Percentiles rank a stretch among this genome's conserved stretches.
These are phyloP conservation scores for Dryobota labecula DNA, from an alignment of 2,888 invertebrate genomes.

Conservation along the genomic window DNA sequence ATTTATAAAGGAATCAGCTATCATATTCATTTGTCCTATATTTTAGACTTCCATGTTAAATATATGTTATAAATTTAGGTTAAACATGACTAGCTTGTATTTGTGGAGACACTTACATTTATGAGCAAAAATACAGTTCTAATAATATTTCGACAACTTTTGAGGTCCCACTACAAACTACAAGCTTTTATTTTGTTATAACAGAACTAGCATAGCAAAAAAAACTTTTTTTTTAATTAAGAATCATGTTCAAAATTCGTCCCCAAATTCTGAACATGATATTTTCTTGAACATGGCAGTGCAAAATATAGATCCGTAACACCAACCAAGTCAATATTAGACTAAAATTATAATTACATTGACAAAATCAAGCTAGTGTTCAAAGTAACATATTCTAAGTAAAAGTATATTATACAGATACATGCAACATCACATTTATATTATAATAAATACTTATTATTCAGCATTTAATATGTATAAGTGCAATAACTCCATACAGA, in stretches of 20 bases:
- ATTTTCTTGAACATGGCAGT: slow-evolving; percentile 43
- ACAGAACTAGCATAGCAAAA: not conserved
- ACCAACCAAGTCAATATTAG: slow-evolving; percentile 60
- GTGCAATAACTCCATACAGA: slow-evolving; percentile 25
- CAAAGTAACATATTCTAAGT: slow-evolving; percentile 30
- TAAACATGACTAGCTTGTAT: slow-evolving; percentile 26
- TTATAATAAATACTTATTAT: slow-evolving; percentile 25
- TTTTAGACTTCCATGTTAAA: slow-evolving; percentile 62
- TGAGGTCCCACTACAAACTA: not conserved
- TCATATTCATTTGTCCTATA: slow-evolving; percentile 47
- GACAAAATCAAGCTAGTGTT: slow-evolving; percentile 68
- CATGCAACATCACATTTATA: not conserved
- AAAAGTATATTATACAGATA: slow-evolving; percentile 24
- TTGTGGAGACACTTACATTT: not conserved
- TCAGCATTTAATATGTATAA: slow-evolving; percentile 14
- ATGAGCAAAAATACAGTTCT: slow-evolving; percentile 8
- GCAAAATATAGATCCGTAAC: slow-evolving; percentile 64
- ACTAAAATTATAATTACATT: slow-evolving; percentile 66
- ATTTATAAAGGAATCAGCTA: slow-evolving; percentile 71
- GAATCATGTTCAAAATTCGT: slow-evolving; percentile 18
- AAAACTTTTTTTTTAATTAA: not conserved
- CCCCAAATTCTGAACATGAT: slow-evolving; percentile 30
- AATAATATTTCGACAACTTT: slow-evolving; percentile 11
- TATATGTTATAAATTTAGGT: not conserved
- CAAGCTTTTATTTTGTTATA: not conserved